Conservation (phyloP, 2,797 vertebrate genomes). For the Chiloscyllium punctatum region DNA sequence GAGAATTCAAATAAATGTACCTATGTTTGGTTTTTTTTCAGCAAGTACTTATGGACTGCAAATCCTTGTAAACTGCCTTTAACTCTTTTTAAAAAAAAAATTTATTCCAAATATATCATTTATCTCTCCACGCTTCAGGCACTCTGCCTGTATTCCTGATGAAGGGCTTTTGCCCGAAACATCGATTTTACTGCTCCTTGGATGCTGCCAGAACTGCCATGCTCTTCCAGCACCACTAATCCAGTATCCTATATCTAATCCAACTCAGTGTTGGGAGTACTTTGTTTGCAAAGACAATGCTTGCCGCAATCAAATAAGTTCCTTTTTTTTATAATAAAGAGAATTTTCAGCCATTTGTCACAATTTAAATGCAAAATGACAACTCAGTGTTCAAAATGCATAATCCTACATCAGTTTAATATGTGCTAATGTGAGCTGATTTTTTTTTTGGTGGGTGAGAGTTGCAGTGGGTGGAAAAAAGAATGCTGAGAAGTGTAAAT, state of each 20-base stretch:
- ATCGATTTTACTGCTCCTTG: too few species aligned
- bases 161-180: too few species aligned
- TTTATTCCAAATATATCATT: background rate
- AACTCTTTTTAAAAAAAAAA: background rate
- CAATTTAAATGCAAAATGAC: background rate
- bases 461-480: background rate
- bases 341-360: background rate
- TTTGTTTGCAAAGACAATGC: slow-evolving; percentile 45
- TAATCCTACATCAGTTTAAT: background rate
- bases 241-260: background rate
- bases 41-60: background rate
- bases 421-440: background rate
- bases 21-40: background rate
- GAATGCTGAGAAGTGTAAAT: background rate
- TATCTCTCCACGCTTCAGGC: too few species aligned
- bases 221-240: too few species aligned
- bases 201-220: too few species aligned
- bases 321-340: background rate
- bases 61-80: background rate
- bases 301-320: slow-evolving; percentile 35
- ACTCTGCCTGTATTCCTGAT: too few species aligned
- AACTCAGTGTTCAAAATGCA: background rate
- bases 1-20: background rate
- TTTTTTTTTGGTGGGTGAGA: background rate
- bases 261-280: background rate